Evolutionary conservation across 2,797 vertebrate genomes (phyloP).

Genomic region (Danio aesculapii): DNA sequence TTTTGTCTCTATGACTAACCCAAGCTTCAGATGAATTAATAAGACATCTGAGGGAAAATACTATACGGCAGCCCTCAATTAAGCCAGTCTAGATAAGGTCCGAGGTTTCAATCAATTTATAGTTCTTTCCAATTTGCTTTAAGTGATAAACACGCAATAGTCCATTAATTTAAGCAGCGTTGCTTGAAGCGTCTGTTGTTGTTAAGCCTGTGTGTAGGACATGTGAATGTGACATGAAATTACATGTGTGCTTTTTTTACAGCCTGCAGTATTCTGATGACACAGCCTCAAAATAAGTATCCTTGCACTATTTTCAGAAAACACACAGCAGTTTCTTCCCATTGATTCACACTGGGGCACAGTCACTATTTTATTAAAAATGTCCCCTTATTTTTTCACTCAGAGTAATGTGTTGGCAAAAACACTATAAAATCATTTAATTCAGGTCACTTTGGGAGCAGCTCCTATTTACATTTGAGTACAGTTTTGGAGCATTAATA

Average conservation of each 20-base stretch:
- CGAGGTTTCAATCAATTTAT: slow-evolving; percentile 33
- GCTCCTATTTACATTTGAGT: neutral
- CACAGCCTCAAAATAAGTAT: slow-evolving; percentile 1
- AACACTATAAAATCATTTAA: neutral
- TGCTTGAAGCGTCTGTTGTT: slow-evolving; percentile 27
- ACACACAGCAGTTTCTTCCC: neutral
- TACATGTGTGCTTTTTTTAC: neutral
- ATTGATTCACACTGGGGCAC: neutral
- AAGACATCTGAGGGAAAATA: slow-evolving; percentile 26
- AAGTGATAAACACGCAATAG: slow-evolving; percentile 12
- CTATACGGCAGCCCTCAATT: slow-evolving; percentile 11
- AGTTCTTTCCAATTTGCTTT: slow-evolving; percentile 26
- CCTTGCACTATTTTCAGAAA: neutral
- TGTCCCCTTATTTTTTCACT: neutral
- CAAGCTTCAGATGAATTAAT: slow-evolving; percentile 6
- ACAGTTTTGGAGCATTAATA: neutral
- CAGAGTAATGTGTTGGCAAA: neutral
- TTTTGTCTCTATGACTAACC: slow-evolving; percentile 2
- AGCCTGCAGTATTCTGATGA: slow-evolving; percentile 53
- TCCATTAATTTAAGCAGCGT: slow-evolving; percentile 27
- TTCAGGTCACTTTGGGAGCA: neutral
- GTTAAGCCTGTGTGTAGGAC: slow-evolving; percentile 11
- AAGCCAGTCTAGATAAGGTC: slow-evolving; percentile 31
- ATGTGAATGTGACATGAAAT: slow-evolving; percentile 41
- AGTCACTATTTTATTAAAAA: neutral